phyloP scores from a whole-genome alignment of 92 coral and sea anemone species.

The Ricordea florida region DNA sequence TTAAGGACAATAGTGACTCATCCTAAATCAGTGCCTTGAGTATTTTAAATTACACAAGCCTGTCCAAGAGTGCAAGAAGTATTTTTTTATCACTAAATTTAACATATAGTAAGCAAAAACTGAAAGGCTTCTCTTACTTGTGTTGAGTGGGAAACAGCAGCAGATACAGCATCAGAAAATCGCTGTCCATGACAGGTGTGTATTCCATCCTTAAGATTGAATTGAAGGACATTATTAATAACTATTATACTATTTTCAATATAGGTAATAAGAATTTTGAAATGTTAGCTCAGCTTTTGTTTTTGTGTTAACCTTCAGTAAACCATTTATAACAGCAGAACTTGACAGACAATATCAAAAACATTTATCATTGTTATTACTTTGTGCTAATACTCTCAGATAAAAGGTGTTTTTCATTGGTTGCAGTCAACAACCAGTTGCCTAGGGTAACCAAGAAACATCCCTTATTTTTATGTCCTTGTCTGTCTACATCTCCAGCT shows the following conservation, averaged over 20 bases:
- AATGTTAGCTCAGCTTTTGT: no score
- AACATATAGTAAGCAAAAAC: no score
- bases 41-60: no score
- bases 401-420: not conserved
- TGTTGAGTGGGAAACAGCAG: slow-evolving; percentile 41
- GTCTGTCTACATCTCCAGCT: no score
- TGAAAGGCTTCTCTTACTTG: slow-evolving; percentile 49
- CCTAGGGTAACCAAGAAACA: no score
- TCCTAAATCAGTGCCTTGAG: no score
- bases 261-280: not conserved
- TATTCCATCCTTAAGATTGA: slow-evolving; percentile 40
- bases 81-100: no score
- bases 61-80: no score
- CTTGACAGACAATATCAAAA: not conserved
- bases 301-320: no score
- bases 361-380: not conserved
- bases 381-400: not conserved
- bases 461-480: no score
- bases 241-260: not conserved
- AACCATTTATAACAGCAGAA: no score
- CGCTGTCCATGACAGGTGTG: slow-evolving; percentile 79
- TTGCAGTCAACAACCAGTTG: not conserved
- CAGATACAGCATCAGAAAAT: slow-evolving; percentile 56
- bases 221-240: not conserved
- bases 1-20: no score